Percentiles rank a stretch among this genome's conserved stretches.
Evolutionary conservation across 1,140 invertebrate genomes (phyloP).

Genomic region (Brachionus koreanus): DNA sequence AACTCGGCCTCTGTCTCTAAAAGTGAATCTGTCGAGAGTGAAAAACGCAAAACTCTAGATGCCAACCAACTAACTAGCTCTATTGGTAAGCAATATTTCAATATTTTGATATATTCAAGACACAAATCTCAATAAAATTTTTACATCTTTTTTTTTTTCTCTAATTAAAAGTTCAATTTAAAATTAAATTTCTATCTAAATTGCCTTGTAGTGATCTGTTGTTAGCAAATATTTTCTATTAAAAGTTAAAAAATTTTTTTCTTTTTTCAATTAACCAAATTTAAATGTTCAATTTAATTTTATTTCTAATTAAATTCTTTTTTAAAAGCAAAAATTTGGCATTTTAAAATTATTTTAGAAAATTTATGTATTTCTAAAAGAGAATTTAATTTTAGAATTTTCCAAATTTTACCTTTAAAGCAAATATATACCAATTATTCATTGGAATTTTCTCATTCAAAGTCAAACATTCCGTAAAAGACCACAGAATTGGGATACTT

Average conservation of each 20-base stretch:
- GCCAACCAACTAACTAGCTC: not conserved
- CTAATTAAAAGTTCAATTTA: not conserved
- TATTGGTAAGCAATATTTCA: not conserved
- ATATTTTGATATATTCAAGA: not conserved
- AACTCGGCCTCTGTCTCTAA: not conserved
- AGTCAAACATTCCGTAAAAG: not conserved
- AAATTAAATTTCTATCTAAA: not conserved
- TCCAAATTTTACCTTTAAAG: not conserved
- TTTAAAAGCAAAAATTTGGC: not conserved
- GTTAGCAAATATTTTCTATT: not conserved
- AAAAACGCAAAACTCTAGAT: conserved; percentile 14
- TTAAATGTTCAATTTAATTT: not conserved
- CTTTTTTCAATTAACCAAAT: not conserved
- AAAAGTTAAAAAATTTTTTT: not conserved
- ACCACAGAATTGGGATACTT: not conserved
- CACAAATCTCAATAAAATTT: not conserved
- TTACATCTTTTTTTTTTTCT: not conserved
- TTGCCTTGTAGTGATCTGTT: not conserved
- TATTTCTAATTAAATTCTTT: not conserved
- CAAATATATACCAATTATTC: not conserved
- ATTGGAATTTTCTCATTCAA: not conserved
- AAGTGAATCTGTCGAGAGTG: not conserved
- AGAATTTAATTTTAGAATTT: not conserved
- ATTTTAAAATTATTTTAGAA: too few relatives aligned
- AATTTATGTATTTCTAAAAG: not conserved